Percentiles rank a stretch among this genome's conserved stretches.
These are phyloP conservation scores for Cecidostiba fungosa DNA, from an alignment of 2,888 invertebrate genomes.

Conservation along the genomic window DNA sequence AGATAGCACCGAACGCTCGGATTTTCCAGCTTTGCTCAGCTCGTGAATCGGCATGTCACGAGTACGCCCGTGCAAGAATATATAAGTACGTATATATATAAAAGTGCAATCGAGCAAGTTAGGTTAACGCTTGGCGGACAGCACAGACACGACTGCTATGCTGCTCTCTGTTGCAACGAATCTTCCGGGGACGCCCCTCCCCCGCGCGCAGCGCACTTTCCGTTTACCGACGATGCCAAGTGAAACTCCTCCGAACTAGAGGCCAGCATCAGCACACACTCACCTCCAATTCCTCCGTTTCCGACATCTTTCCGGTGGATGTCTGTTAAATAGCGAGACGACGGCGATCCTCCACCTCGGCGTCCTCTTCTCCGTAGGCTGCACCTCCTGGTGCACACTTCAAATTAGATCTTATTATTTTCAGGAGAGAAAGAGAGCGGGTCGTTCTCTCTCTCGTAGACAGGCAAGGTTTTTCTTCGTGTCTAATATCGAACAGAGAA, in stretches of 20 bases:
- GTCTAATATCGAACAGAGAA: not conserved
- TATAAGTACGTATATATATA: not conserved
- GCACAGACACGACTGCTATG: not conserved
- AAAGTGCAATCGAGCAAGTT: not conserved
- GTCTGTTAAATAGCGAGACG: not conserved
- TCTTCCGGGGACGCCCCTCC: not conserved
- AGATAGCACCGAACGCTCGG: not conserved
- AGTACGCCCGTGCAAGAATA: not conserved
- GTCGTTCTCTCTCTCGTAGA: not conserved
- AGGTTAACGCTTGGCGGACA: not conserved
- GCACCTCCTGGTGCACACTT: not conserved
- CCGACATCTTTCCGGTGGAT: conserved; percentile 76
- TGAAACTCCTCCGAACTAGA: conserved; percentile 16
- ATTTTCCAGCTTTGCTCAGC: not conserved
- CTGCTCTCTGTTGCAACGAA: not conserved
- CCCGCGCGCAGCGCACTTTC: not conserved
- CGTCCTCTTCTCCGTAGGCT: not conserved
- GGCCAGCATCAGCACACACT: conserved; percentile 65
- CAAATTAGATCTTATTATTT: not conserved
- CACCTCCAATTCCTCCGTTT: conserved; percentile 78
- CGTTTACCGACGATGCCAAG: not conserved
- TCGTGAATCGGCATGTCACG: not conserved
- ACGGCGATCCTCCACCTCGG: not conserved
- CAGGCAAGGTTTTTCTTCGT: not conserved
- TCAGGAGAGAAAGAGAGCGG: not conserved